Base-by-base conservation (phyloP, 2,888 invertebrate genomes). In the Meloe dianella region DNA sequence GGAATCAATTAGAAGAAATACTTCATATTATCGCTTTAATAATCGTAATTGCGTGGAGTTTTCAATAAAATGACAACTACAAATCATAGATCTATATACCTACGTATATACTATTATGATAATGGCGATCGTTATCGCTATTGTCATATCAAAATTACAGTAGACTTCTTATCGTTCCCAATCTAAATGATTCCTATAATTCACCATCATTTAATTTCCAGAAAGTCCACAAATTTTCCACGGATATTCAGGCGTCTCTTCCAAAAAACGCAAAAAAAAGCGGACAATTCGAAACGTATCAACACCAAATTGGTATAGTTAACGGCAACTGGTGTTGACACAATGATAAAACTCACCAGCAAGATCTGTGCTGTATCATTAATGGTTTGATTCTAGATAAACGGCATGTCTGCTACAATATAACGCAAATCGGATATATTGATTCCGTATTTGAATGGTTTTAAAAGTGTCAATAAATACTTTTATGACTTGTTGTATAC, bases 301-400 rank as follows among this genome's bases (percentile, higher is more conserved):
- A 75, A 73, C 68, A 69, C 71, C 74, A 73, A 74, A 74, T 77
- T 76, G 35, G 78, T 77, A 79, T 80, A 80, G 79, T 78, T 76
- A 75, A 73, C 73, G 79, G 80, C 82, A 82, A 82, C 82, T 82
- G 82, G 80, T 80, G 82, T 80, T 82, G 82, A 81, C 82, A 81
- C 78, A 75, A 78, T 81, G 81, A 82, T 81, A 81, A 82, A 81
- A 81, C 78, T 78, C 72, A 72, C 76, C 74, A 75, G 77, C 77
- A 79, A 80, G 81, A 81, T 81, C 81, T 81, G 80, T 79, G 79
- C 78, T 73, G 77, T 79, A 77, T 80, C 81, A 81, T 81, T 80
- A 80, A 79, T 79, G 81, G 78, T 77, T 71, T 76, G 72, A 72
- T 74, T 73, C 76, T 74, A 78, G 77, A 81, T 79, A 80, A 80